A percentile compares a stretch with the other conserved stretches of the same genome.
These are phyloP conservation scores for Echinops telfairi DNA, from an alignment of 2,113 vertebrate species.

Conservation along the genomic window DNA sequence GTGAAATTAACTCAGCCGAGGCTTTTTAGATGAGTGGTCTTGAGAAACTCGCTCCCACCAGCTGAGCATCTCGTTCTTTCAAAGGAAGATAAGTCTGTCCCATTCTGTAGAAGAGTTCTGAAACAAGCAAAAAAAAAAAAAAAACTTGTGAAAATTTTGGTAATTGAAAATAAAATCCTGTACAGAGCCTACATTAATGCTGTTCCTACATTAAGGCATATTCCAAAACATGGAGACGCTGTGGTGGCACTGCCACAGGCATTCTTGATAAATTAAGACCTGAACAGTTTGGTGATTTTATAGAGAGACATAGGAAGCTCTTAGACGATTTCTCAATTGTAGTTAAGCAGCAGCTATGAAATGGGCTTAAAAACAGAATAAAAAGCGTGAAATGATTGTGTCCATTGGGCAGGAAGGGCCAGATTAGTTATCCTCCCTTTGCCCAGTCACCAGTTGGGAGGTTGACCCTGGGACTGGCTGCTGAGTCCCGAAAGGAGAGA, in stretches of 20 bases:
- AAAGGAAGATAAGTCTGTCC: neutral
- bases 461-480: too few relatives aligned
- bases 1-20: neutral
- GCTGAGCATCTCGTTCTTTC: neutral
- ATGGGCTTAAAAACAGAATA: neutral
- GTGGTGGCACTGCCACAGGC: too few relatives aligned
- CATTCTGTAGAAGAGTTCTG: neutral
- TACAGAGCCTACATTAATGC: neutral
- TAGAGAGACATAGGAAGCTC: neutral
- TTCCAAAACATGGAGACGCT: neutral
- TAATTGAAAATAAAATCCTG: neutral
- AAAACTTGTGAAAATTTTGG: neutral
- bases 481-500: too few relatives aligned
- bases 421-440: too few relatives aligned
- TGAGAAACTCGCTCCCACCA: neutral
- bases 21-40: neutral
- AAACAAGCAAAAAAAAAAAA: neutral
- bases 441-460: too few relatives aligned
- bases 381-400: conserved; percentile 5
- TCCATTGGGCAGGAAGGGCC: too few relatives aligned
- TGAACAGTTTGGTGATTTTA: neutral
- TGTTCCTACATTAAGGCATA: neutral
- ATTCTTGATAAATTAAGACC: neutral
- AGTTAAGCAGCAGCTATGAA: neutral
- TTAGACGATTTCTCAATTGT: neutral